Evolutionary conservation across 1,140 invertebrate species (phyloP), one percentile per base, ranked within the genome.

Genomic region (Apis florea): DNA sequence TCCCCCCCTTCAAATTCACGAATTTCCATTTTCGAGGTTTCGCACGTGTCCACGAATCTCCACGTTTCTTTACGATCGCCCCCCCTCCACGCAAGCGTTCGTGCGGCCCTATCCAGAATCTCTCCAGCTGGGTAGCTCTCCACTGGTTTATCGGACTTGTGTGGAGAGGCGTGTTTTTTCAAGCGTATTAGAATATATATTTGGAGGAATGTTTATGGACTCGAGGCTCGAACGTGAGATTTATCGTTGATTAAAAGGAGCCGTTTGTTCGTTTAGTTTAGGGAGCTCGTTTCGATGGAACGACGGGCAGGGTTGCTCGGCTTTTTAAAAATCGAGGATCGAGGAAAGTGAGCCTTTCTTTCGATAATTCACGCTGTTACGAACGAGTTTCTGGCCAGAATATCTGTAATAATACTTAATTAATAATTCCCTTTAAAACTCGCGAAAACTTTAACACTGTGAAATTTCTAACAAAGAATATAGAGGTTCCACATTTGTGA

Each of bases 51-150:
- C 49, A 26, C n/a, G 13, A 24, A 71, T 71, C 31, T 31, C 6
- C n/a, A n/a, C n/a, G 19, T 11, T 47, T 54, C 10, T 63, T 75
- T 75, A 63, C 49, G 73, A 63, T 64, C 58, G n/a, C 11, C 21
- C 47, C 11, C 21, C 47, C 51, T 40, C n/a, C 17, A 17, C 26
- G 70, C n/a, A 15, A 59, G 47, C 54, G 40, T 26, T 73, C 19
- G 26, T 31, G 4, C 59, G 19, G 31, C 17, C 70, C 54, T 73
- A 73, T 13, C 70, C 10, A 15, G 73, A 66, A 75, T 75, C 26
- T 75, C 73, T 75, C 73, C 73, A 75, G 59, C 73, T 75, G 73
- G 58, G 73, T 64, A 26, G 73, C 49, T 64, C 49, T 12, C 31
- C 1, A 40, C 31, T 40, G 31, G 31, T 75, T 75, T 75, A 75